Evolutionary conservation across 2,888 invertebrate genomes (phyloP).

Genomic region (Neria commutata): DNA sequence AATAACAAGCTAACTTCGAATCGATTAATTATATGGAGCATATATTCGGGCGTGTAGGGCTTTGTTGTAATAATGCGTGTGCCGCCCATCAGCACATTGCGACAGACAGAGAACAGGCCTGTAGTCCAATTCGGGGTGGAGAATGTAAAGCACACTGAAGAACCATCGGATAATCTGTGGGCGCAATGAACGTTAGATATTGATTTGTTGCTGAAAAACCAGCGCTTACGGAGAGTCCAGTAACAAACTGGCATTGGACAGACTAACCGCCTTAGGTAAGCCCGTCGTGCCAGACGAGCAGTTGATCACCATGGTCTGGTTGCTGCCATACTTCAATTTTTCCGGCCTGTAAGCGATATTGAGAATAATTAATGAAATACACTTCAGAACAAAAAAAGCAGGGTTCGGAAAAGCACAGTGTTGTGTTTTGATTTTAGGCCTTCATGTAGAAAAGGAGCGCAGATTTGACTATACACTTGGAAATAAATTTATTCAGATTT

Average conservation of each 20-base stretch:
- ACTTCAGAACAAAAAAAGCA: too few species aligned
- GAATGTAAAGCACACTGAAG: not conserved
- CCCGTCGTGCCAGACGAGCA: conserved; percentile 40
- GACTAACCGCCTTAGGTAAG: conserved; percentile 34
- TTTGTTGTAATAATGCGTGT: not conserved
- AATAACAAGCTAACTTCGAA: not conserved
- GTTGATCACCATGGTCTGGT: conserved; percentile 32
- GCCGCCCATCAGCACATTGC: not conserved
- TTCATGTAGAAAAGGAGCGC: too few species aligned
- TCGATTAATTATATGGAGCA: not conserved
- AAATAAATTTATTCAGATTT: too few species aligned
- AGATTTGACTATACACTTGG: too few species aligned
- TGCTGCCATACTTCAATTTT: conserved; percentile 23
- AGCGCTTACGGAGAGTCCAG: not conserved
- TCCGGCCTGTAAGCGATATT: conserved; percentile 18
- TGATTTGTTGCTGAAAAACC: too few species aligned
- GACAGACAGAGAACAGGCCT: not conserved
- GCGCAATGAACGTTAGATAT: too few species aligned
- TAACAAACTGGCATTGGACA: not conserved
- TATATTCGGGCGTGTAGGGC: not conserved
- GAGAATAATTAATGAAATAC: too few species aligned
- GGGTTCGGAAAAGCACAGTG: too few species aligned
- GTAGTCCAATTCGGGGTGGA: not conserved
- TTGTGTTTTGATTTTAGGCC: too few species aligned
- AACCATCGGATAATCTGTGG: not conserved